Evolutionary conservation across 92 coral and sea anemone genomes (phyloP).

Genomic region (Zoanthus sansibaricus): DNA sequence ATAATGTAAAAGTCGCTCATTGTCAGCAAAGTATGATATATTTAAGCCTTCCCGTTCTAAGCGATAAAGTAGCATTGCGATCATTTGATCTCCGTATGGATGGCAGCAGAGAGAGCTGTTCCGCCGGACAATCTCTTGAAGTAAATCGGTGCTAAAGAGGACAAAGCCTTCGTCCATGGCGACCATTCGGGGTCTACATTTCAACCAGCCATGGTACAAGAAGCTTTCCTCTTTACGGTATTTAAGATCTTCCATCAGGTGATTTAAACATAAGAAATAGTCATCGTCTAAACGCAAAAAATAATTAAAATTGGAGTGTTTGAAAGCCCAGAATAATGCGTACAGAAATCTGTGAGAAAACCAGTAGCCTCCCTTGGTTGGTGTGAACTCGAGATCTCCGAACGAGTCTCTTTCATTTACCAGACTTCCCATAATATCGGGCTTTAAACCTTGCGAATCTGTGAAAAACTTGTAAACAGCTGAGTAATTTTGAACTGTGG

Average conservation of each 20-base stretch:
- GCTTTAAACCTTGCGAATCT: constrained; percentile 39
- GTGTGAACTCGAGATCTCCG: constrained; percentile 61
- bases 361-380: constrained; percentile 59
- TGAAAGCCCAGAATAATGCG: constrained; percentile 62
- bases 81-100: constrained; percentile 72
- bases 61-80: constrained; percentile 65
- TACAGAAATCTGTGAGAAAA: constrained; percentile 57
- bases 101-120: not conserved
- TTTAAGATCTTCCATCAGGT: constrained; percentile 55
- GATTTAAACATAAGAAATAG: constrained; percentile 71
- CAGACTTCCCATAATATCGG: constrained; percentile 20
- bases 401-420: constrained; percentile 27
- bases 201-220: constrained; percentile 66
- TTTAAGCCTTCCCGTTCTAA: constrained; percentile 59
- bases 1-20: constrained; percentile 49
- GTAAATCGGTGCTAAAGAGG: constrained; percentile 54
- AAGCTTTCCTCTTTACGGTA: constrained; percentile 57
- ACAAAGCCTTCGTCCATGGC: constrained; percentile 74
- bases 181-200: constrained; percentile 64
- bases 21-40: constrained; percentile 64
- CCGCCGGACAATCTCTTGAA: constrained; percentile 51
- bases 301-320: constrained; percentile 62
- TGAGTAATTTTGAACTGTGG: constrained; percentile 58
- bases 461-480: constrained; percentile 62
- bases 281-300: constrained; percentile 70